A percentile compares a stretch with the other conserved stretches of the same genome.
Evolutionary conservation across 1,140 invertebrate genomes (phyloP).

Genomic region (Dreissena rostriformis): DNA sequence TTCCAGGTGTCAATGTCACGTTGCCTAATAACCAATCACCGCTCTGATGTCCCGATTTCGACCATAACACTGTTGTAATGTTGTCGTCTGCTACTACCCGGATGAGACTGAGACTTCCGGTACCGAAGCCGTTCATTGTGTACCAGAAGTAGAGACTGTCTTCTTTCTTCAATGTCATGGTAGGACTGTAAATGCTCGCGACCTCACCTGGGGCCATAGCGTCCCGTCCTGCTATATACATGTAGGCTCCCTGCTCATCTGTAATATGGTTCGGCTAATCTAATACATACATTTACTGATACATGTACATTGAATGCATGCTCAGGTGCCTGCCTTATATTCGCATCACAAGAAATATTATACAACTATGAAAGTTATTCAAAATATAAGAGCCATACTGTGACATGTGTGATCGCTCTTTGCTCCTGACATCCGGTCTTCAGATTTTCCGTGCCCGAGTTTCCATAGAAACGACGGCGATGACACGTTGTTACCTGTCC

Average conservation of each 20-base stretch:
- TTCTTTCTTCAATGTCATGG: not conserved
- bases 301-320: no score
- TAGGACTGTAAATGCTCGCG: conserved; percentile 13
- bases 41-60: conserved; percentile 13
- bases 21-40: conserved; percentile 6
- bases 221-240: conserved; percentile 33
- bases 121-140: conserved; percentile 34
- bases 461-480: not conserved
- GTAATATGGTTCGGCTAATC: not conserved
- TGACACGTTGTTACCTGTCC: not conserved
- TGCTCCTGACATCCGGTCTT: not conserved
- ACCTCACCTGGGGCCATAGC: not conserved
- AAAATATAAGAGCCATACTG: not conserved
- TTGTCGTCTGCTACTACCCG: not conserved
- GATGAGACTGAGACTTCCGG: not conserved
- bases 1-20: conserved; percentile 8
- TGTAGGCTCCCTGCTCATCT: conserved; percentile 32
- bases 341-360: no score
- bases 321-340: no score
- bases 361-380: no score
- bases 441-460: not conserved
- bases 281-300: no score
- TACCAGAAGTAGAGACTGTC: conserved; percentile 36
- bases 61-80: conserved; percentile 6
- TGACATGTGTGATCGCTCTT: not conserved